A percentile compares a stretch with the other conserved stretches of the same genome.
Conservation (phyloP, 2,113 vertebrate species). For the Actinemys pallida region DNA sequence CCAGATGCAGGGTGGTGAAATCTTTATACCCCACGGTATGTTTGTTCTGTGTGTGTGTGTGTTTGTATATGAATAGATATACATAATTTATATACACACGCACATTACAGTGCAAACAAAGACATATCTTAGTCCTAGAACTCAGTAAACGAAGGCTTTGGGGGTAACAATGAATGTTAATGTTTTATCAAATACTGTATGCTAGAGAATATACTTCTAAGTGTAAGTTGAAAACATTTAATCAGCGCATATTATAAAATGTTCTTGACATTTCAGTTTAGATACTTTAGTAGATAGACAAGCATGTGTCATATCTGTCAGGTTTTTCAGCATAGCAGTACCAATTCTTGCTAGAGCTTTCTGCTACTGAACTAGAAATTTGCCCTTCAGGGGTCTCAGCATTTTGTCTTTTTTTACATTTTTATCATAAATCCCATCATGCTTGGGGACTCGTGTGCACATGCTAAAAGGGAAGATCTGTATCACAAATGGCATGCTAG, state of each 20-base stretch:
- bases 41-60: not conserved
- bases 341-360: slow-evolving; percentile 12
- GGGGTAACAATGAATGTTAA: not conserved
- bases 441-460: not conserved
- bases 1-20: not conserved
- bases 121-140: not conserved
- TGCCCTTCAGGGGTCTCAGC: not conserved
- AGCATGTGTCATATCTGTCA: not conserved
- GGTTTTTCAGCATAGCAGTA: not conserved
- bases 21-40: not conserved
- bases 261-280: slow-evolving; percentile 42
- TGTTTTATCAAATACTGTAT: slow-evolving; percentile 5
- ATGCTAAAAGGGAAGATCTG: slow-evolving; percentile 22
- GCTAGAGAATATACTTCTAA: not conserved
- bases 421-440: slow-evolving; percentile 36
- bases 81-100: not conserved
- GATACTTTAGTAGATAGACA: not conserved
- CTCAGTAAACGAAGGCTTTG: not conserved
- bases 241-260: not conserved
- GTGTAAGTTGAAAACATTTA: not conserved
- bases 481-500: not conserved
- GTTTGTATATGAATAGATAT: not conserved
- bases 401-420: slow-evolving; percentile 21
- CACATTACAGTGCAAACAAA: not conserved
- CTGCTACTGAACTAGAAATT: slow-evolving; percentile 9